Base-by-base conservation (phyloP, 2,797 vertebrate genomes). In the Gephyroberyx darwinii region DNA sequence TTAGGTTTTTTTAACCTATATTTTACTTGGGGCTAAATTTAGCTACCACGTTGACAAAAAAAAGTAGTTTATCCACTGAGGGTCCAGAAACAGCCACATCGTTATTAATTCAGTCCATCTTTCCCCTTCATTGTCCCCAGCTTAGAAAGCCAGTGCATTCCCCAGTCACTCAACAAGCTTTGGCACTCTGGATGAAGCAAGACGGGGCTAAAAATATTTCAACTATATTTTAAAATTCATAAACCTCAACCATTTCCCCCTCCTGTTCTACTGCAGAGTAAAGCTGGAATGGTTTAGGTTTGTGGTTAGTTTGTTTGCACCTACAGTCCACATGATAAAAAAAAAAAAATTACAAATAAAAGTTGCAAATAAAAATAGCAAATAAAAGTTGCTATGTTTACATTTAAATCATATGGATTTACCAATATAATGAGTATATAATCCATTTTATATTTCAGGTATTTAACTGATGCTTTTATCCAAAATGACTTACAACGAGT, bases 21-120 rank as follows among this genome's bases (percentile, higher is more conserved):
- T 57, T 20, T 31, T 47, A 30, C 39, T 35, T 5, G 2, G 50
- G 43, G 19, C 12, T n/a, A 30, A 51, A 64, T 45, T 12, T 60
- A 67, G n/a, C 41, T 57, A 48, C 56, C 68, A 50, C 33, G 33
- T 35, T 54, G 14, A 5, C 13, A 35, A 3, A 55, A 48, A 69
- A 50, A 47, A 20, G 45, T 58, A 54, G 26, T 39, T 72, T 53
- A 50, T 56, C 77, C 43, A 20, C 31, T 9, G 51, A 73, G 54
- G 55, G 39, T 62, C 41, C 37, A 43, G 5, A 69, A 67, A 26
- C 43, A 43, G 26, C 12, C 3, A n/a, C 52, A 45, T 79, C 54
- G 61, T 66, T 50, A 60, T 76, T 69, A 62, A 68, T 65, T 77
- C 58, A 81, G 45, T 55, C 26, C 6, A 48, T 22, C 16, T 16